Percentiles rank a stretch among this genome's conserved stretches.
phyloP scores from a whole-genome alignment of 2,113 vertebrate species.

The Anolis carolinensis region DNA sequence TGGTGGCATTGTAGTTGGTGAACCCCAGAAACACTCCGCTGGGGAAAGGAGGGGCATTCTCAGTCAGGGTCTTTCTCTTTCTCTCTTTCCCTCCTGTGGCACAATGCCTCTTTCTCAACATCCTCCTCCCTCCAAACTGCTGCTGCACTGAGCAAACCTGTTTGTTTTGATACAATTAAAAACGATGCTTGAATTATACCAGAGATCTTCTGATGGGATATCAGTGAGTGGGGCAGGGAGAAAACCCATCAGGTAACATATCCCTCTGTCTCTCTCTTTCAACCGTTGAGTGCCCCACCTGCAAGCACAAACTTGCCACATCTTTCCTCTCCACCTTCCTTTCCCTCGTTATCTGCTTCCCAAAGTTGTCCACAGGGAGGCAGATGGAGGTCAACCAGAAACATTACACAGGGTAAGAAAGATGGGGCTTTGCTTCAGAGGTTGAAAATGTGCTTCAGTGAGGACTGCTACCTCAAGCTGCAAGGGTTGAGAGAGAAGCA shows the following conservation, averaged over 20 bases:
- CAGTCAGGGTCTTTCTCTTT: neutral
- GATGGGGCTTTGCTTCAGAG: neutral
- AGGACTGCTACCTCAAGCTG: neutral
- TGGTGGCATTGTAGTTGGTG: neutral
- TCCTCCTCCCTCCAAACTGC: neutral
- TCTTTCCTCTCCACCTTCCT: neutral
- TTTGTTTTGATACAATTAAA: conserved; percentile 40
- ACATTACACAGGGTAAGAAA: neutral
- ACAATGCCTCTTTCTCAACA: neutral
- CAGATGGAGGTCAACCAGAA: neutral
- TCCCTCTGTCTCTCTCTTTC: neutral
- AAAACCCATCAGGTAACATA: neutral
- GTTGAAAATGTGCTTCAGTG: neutral
- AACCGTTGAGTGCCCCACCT: neutral
- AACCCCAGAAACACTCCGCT: neutral
- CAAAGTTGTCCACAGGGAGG: neutral
- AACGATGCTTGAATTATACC: conserved; percentile 33
- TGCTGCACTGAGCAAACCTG: conserved; percentile 39
- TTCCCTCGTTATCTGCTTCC: neutral
- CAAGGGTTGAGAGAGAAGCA: neutral
- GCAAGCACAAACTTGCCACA: conserved; percentile 8
- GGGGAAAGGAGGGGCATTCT: neutral
- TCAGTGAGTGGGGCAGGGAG: neutral
- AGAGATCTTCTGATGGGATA: conserved; percentile 30
- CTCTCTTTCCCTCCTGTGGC: neutral